Evolutionary conservation across 1,140 invertebrate genomes (phyloP).

Genomic region (Habropoda laboriosa): DNA sequence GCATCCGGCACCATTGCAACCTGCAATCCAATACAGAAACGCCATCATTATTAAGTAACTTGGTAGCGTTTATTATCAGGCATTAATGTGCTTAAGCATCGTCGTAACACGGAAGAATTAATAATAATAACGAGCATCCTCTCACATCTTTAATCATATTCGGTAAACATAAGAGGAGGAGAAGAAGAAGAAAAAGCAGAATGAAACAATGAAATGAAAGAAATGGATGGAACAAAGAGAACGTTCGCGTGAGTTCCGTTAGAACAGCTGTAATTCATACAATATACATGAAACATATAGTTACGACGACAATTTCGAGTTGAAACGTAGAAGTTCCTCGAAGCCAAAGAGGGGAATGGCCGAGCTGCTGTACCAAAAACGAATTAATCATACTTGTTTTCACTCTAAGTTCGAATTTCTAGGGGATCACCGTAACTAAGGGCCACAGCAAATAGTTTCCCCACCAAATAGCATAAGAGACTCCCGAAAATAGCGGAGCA

Average conservation of each 20-base stretch:
- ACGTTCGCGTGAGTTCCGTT: background rate
- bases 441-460: too few species aligned
- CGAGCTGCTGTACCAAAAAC: background rate
- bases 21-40: conserved; percentile 56
- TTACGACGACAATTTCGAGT: background rate
- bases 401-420: too few species aligned
- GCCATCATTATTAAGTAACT: background rate
- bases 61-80: background rate
- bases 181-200: too few species aligned
- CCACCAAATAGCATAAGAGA: too few species aligned
- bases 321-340: too few species aligned
- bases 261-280: background rate
- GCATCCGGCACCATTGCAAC: conserved; percentile 82
- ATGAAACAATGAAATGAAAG: too few species aligned
- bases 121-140: background rate
- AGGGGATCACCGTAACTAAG: too few species aligned
- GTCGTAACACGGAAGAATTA: background rate
- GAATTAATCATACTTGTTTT: background rate
- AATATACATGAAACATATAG: background rate
- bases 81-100: background rate
- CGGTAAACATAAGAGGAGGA: too few species aligned
- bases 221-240: too few species aligned
- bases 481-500: too few species aligned
- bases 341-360: too few species aligned
- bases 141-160: too few species aligned